Evolutionary conservation across 2,888 invertebrate species (phyloP), one percentile per base, ranked within the genome.

Genomic region (Dasypogon diadema): DNA sequence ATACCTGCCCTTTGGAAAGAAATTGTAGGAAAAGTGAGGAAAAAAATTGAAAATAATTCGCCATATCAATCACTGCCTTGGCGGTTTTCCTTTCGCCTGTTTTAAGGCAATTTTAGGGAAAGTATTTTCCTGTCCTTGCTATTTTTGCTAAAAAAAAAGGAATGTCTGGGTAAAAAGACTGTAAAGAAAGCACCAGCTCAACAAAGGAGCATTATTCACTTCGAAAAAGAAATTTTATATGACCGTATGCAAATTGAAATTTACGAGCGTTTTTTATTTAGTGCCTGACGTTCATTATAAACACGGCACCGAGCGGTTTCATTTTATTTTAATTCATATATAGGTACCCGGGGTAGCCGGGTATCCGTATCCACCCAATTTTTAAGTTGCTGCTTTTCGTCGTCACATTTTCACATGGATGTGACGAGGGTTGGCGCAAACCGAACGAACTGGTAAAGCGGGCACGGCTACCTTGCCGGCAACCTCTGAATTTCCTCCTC

Each of bases 251-350:
- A 73, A 73, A 73, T 73, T 73, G 56, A 56, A 73, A 73, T 73
- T 73, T 73, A 73, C 56, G 73, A 73, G 37, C 73, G 56, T 73
- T 56, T 73, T 30, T 73, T 73, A 73, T 73, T 55, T 73, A 73
- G 56, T 37, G 73, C 55, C 73, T 73, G 56, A 56, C 14, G 73
- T 56, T 73, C 55, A 54, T 56, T 56, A 73, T 73, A 73, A 73
- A 73, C 56, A 73, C 73, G 56, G 56, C 56, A 56, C 42, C 34
- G 73, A 37, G 73, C 73, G 70, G 70, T 34, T 70, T 70, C 70
- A 73, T 73, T 73, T 73, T 56, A 73, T 73, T 73, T 73, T 73
- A 73, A 73, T 73, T 73, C 73, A 73, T 73, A n/a, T n/a, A 56
- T 42, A 70, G 30, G 54, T 70, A 46, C 54, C 54, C 42, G 34